Conservation (phyloP, 2,797 vertebrate genomes). For the Myotis myotis region DNA sequence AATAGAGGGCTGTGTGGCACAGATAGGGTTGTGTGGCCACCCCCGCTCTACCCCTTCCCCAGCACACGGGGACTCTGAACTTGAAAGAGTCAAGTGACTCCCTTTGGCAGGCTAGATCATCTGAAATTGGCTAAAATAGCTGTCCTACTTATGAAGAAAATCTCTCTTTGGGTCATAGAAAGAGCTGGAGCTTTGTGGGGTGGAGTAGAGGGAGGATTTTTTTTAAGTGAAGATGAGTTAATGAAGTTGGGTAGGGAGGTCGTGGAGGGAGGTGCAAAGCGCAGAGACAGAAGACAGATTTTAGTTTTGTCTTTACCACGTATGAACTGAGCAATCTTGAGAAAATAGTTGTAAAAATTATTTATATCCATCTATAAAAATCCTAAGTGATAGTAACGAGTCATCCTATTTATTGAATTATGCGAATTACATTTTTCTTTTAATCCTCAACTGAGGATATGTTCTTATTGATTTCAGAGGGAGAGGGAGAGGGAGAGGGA, state of each 20-base stretch:
- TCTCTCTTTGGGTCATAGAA: not conserved
- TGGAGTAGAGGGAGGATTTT: not conserved
- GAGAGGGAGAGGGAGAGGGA: not conserved
- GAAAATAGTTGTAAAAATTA: not conserved
- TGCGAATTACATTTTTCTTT: not conserved
- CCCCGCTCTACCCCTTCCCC: not conserved
- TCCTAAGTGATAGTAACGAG: not conserved
- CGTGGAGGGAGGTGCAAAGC: not conserved
- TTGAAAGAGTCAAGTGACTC: slow-evolving; percentile 41
- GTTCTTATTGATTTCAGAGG: not conserved
- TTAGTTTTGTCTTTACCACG: not conserved
- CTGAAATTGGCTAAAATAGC: slow-evolving; percentile 13
- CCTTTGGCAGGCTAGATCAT: not conserved
- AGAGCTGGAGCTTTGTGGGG: not conserved
- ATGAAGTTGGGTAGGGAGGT: not conserved
- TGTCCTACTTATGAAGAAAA: not conserved
- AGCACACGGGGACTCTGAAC: not conserved
- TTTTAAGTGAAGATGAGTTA: not conserved
- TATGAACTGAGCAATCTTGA: not conserved
- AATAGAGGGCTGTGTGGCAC: not conserved
- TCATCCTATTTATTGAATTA: not conserved
- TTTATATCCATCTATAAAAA: not conserved
- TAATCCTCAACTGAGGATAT: not conserved
- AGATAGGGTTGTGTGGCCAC: not conserved
- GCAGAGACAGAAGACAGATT: not conserved